phyloP scores from a whole-genome alignment of 2,113 vertebrate species.

The Alces alces region DNA sequence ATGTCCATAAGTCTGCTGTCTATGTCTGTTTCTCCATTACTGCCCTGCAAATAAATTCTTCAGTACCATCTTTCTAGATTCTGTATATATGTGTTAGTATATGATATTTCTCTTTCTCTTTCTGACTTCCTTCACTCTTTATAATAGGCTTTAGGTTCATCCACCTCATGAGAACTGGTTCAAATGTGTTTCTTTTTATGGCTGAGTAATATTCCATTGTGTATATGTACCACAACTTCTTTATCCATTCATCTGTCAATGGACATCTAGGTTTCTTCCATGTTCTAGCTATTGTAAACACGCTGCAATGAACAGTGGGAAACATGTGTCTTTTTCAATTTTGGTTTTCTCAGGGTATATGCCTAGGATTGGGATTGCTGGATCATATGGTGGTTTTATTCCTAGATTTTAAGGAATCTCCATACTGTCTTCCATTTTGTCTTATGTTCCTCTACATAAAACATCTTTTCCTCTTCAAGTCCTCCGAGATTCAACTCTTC shows the following conservation, averaged over 20 bases:
- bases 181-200: neutral
- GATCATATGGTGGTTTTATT: neutral
- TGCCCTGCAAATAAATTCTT: neutral
- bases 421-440: neutral
- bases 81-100: neutral
- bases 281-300: neutral
- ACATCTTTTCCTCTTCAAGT: neutral
- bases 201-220: neutral
- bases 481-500: neutral
- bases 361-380: neutral
- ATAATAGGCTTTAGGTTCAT: neutral
- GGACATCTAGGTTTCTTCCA: neutral
- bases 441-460: neutral
- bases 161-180: neutral
- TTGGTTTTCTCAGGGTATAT: neutral
- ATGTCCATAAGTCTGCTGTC: neutral
- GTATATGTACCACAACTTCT: neutral
- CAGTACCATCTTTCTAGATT: neutral
- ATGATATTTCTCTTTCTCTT: neutral
- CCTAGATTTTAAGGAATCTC: neutral
- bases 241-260: neutral
- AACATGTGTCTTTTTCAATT: neutral
- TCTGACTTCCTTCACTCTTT: neutral
- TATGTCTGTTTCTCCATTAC: neutral
- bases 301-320: neutral